A percentile compares a stretch with the other conserved stretches of the same genome.
Conservation (phyloP, 1,140 invertebrate species). For the Paramacrobiotus metropolitanus region DNA sequence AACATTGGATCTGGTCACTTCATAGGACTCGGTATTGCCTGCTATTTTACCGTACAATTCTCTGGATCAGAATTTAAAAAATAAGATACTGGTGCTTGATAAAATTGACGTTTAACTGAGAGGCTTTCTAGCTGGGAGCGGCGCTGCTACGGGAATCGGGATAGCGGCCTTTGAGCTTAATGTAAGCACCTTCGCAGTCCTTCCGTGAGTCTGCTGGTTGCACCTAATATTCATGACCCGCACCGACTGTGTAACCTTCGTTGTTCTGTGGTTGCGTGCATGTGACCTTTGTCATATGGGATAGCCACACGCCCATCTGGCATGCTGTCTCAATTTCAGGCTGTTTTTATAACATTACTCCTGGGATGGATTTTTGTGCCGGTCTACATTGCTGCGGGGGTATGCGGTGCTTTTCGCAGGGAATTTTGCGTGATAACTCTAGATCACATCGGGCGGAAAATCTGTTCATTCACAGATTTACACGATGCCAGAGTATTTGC, state of each 20-base stretch:
- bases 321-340: conserved; percentile 20
- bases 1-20: conserved; percentile 37
- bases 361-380: conserved; percentile 34
- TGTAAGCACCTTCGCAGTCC: conserved; percentile 21
- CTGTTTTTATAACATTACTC: conserved; percentile 27
- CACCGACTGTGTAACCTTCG: too few species aligned
- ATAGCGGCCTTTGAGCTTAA: conserved; percentile 32
- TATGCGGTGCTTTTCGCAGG: too few species aligned
- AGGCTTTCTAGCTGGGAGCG: not conserved
- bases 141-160: conserved; percentile 23
- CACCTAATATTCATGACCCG: too few species aligned
- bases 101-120: not conserved
- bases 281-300: not conserved
- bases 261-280: not conserved
- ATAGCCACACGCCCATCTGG: too few species aligned
- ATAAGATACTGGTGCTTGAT: not conserved
- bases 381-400: conserved; percentile 29
- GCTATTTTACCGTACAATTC: not conserved
- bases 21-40: conserved; percentile 24
- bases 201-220: not conserved
- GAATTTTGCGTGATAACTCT: too few species aligned
- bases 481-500: conserved; percentile 33
- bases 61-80: not conserved
- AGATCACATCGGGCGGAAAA: too few species aligned
- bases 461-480: too few species aligned